Percentiles rank a stretch among this genome's conserved stretches.
phyloP scores from a whole-genome alignment of 2,888 invertebrate genomes.

The Hyalella azteca region DNA sequence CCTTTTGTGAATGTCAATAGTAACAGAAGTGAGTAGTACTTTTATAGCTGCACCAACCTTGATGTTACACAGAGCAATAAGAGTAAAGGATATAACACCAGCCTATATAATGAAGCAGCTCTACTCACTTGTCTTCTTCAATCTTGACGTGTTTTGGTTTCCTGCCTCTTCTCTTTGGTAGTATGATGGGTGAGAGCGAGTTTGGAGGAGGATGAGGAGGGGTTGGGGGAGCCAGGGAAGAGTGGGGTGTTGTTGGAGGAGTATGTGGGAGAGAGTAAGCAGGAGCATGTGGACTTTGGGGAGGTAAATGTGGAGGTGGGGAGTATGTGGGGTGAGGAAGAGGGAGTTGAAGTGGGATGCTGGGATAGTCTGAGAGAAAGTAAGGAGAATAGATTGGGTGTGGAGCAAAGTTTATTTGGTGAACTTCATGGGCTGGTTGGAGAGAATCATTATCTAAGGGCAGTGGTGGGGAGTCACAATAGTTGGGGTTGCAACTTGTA shows the following conservation, averaged over 20 bases:
- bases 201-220: background rate
- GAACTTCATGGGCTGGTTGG: background rate
- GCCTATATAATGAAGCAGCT: no score
- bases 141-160: slow-evolving; percentile 46
- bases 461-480: background rate
- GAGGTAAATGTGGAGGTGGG: slow-evolving; percentile 14
- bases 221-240: slow-evolving; percentile 26
- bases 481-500: background rate
- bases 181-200: slow-evolving; percentile 29
- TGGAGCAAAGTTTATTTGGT: background rate
- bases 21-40: no score
- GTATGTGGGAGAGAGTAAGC: background rate
- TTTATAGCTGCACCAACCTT: no score
- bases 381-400: slow-evolving; percentile 25
- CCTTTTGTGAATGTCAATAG: no score
- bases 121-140: slow-evolving; percentile 46
- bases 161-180: slow-evolving; percentile 39
- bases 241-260: slow-evolving; percentile 2
- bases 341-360: background rate
- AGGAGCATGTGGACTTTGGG: background rate
- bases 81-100: no score
- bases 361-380: slow-evolving; percentile 30
- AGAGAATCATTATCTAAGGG: background rate
- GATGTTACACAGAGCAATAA: no score
- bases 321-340: slow-evolving; percentile 20